phyloP scores from a whole-genome alignment of 2,888 invertebrate species.

The Pseudanteris insignis region DNA sequence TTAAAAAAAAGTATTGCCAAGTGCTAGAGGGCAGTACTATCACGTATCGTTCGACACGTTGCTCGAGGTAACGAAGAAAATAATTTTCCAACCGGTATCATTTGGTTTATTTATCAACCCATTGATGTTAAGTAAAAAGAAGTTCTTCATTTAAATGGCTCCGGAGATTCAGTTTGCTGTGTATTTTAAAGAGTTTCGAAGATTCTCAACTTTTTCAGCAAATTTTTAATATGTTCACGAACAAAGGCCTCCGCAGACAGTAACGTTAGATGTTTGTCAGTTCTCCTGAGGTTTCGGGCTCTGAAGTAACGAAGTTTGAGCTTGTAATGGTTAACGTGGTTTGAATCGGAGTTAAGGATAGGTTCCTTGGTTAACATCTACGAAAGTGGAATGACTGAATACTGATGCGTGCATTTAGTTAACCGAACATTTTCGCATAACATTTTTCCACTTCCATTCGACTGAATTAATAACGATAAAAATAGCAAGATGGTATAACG shows the following conservation, averaged over 20 bases:
- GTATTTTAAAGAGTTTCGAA: constrained; percentile 3
- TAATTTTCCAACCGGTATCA: too few relatives aligned
- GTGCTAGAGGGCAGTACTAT: too few relatives aligned
- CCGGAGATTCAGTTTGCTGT: constrained; percentile 1
- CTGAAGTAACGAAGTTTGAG: constrained; percentile 32
- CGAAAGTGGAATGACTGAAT: constrained; percentile 9
- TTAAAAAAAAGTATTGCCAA: too few relatives aligned
- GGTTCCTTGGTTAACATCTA: constrained; percentile 20
- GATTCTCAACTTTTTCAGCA: constrained; percentile 6
- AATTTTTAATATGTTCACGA: constrained; percentile 16
- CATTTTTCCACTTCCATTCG: too few relatives aligned
- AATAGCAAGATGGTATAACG: too few relatives aligned
- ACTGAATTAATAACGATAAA: too few relatives aligned
- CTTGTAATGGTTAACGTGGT: constrained; percentile 40
- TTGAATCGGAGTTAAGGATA: constrained; percentile 34
- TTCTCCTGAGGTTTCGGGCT: constrained; percentile 33
- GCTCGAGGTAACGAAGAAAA: too few relatives aligned
- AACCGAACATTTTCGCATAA: constrained; percentile 11
- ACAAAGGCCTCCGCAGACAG: constrained; percentile 23
- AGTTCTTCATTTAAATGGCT: too few relatives aligned
- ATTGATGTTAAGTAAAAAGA: too few relatives aligned
- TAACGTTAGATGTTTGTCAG: constrained; percentile 30
- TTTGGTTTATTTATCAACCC: too few relatives aligned
- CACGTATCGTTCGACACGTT: too few relatives aligned
- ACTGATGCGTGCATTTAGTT: constrained; percentile 11